Percentiles rank a stretch among this genome's conserved stretches.
These are phyloP conservation scores for Spea multiplicata DNA, from an alignment of 2,113 vertebrate species.

Conservation along the genomic window DNA sequence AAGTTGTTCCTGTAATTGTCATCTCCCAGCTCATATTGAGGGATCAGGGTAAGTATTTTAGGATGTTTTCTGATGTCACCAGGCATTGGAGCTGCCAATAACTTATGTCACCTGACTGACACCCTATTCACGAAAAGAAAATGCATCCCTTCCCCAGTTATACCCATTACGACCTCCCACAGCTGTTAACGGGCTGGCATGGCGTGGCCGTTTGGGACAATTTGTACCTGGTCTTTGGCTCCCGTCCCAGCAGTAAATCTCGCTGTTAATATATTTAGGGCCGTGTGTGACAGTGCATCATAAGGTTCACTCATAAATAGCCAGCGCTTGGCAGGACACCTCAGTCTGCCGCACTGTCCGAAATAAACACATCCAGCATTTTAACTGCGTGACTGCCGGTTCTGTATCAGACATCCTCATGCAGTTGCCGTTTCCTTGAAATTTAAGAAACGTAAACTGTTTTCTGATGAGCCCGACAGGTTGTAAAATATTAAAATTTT, in stretches of 20 bases:
- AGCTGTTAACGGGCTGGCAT: constrained; percentile 19
- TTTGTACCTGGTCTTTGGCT: constrained; percentile 32
- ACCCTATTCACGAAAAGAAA: constrained; percentile 13
- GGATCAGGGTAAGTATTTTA: neutral
- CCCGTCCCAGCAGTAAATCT: constrained; percentile 47
- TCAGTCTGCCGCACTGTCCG: constrained; percentile 44
- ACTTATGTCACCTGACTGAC: constrained; percentile 15
- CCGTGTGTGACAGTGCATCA: constrained; percentile 37
- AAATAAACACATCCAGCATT: neutral
- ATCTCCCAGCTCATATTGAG: neutral
- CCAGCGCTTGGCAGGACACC: constrained; percentile 49
- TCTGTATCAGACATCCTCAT: too few species aligned
- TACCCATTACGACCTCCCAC: constrained; percentile 26
- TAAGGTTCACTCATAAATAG: constrained; percentile 5
- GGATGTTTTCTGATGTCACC: constrained; percentile 36
- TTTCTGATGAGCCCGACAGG: too few species aligned
- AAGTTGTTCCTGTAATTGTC: too few species aligned
- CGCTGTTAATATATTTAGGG: constrained; percentile 3
- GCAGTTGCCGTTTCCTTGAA: too few species aligned
- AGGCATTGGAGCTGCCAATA: constrained; percentile 7
- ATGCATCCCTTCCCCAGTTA: neutral
- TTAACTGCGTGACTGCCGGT: constrained; percentile 15
- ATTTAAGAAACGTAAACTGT: too few species aligned
- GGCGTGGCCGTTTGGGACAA: constrained; percentile 24
- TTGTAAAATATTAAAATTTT: too few species aligned